phyloP scores from a whole-genome alignment of 1,140 invertebrate genomes.

The Papilio polyxenes region DNA sequence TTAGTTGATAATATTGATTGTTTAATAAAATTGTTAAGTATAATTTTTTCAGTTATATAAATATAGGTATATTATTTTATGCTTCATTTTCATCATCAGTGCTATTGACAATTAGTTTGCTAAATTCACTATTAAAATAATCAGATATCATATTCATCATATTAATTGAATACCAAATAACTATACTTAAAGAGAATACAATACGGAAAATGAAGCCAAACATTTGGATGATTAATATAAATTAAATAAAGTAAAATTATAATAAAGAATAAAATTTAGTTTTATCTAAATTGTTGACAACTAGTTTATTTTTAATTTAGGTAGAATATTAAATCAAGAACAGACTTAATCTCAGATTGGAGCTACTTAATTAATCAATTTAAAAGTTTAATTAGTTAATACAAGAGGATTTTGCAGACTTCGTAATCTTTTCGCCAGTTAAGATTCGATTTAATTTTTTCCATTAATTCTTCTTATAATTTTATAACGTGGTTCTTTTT shows the following conservation, averaged over 20 bases:
- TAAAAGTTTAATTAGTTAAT: conserved; percentile 1
- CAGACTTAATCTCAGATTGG: not conserved
- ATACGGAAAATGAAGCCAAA: conserved; percentile 33
- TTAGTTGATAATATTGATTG: not conserved
- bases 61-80: not conserved
- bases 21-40: not conserved
- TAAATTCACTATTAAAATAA: conserved; percentile 36
- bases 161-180: conserved; percentile 33
- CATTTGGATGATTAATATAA: conserved; percentile 7
- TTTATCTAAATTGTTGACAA: not conserved
- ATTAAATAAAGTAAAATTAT: not conserved
- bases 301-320: not conserved
- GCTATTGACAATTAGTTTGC: conserved; percentile 22
- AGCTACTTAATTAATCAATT: not conserved
- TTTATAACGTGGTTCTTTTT: not conserved
- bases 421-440: not conserved
- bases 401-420: not conserved
- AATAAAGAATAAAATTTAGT: not conserved
- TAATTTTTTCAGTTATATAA: not conserved
- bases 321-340: not conserved
- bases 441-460: not conserved
- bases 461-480: not conserved
- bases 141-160: conserved; percentile 35
- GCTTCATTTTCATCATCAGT: conserved; percentile 15
- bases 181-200: conserved; percentile 28